Evolutionary conservation across 2,797 vertebrate genomes (phyloP).

Genomic region (Threskiornis aethiopicus): DNA sequence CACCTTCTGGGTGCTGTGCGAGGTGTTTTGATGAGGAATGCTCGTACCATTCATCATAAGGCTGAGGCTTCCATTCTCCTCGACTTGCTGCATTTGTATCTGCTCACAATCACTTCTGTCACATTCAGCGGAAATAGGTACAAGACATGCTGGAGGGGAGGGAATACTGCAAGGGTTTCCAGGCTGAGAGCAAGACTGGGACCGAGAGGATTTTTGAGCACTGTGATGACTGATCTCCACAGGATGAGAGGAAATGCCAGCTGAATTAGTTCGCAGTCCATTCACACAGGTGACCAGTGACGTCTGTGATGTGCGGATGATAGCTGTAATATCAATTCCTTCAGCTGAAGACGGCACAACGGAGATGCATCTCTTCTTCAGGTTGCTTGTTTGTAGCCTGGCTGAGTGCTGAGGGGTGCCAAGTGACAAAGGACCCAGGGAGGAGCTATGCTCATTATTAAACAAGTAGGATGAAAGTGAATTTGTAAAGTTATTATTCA

Average conservation of each 20-base stretch:
- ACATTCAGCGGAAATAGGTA: constrained; percentile 80
- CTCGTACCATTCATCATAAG: constrained; percentile 78
- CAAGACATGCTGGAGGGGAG: constrained; percentile 84
- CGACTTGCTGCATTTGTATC: constrained; percentile 79
- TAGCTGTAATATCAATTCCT: constrained; percentile 84
- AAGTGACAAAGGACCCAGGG: constrained; percentile 84
- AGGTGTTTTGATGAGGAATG: constrained; percentile 74
- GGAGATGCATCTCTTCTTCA: constrained; percentile 89
- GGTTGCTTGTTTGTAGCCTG: constrained; percentile 80
- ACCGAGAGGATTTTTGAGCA: constrained; percentile 76
- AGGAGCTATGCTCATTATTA: constrained; percentile 90
- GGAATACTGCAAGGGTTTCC: constrained; percentile 82
- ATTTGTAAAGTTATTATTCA: constrained; percentile 80
- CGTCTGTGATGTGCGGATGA: constrained; percentile 89
- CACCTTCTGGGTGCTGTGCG: constrained; percentile 79
- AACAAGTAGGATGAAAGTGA: constrained; percentile 86
- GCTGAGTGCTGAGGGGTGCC: constrained; percentile 83
- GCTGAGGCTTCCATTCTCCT: constrained; percentile 79
- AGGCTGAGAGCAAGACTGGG: constrained; percentile 72
- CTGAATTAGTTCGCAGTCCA: constrained; percentile 82
- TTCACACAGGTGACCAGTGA: constrained; percentile 89
- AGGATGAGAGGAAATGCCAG: constrained; percentile 78
- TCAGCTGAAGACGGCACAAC: constrained; percentile 78
- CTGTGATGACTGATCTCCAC: constrained; percentile 69
- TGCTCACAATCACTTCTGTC: constrained; percentile 81